A percentile compares a stretch with the other conserved stretches of the same genome.
Conservation (phyloP, 1,140 invertebrate genomes). For the Tetragonula clypearis region DNA sequence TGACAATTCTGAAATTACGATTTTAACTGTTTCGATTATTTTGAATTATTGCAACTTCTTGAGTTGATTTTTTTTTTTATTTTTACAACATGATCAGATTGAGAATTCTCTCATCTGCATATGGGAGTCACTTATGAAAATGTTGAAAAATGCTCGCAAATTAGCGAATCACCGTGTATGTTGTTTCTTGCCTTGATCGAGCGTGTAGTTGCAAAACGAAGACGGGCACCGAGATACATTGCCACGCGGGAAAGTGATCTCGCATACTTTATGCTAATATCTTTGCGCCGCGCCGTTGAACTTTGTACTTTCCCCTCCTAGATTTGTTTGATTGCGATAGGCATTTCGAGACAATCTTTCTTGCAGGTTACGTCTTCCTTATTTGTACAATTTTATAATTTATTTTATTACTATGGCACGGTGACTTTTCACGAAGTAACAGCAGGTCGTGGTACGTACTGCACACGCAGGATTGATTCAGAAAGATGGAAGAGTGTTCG, state of each 20-base stretch:
- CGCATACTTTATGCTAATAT: slow-evolving; percentile 7
- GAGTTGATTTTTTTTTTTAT: too few species aligned
- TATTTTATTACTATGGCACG: neutral
- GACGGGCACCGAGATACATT: neutral
- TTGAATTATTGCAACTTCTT: too few species aligned
- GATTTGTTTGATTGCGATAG: neutral
- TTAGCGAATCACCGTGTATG: too few species aligned
- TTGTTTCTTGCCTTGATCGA: neutral
- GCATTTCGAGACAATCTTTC: neutral
- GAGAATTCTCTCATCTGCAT: too few species aligned
- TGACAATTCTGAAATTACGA: too few species aligned
- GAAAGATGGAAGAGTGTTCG: neutral
- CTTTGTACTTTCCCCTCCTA: slow-evolving; percentile 12
- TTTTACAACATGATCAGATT: too few species aligned
- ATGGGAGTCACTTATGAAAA: too few species aligned
- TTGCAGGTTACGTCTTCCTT: neutral
- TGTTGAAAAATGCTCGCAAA: too few species aligned
- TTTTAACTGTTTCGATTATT: too few species aligned
- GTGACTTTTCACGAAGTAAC: neutral
- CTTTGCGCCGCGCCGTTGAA: neutral
- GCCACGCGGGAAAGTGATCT: slow-evolving; percentile 23
- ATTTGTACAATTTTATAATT: neutral
- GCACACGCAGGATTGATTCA: neutral
- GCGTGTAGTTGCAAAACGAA: neutral
- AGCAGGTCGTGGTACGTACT: neutral